phyloP scores from a whole-genome alignment of 2,113 vertebrate genomes.

The Conger conger region DNA sequence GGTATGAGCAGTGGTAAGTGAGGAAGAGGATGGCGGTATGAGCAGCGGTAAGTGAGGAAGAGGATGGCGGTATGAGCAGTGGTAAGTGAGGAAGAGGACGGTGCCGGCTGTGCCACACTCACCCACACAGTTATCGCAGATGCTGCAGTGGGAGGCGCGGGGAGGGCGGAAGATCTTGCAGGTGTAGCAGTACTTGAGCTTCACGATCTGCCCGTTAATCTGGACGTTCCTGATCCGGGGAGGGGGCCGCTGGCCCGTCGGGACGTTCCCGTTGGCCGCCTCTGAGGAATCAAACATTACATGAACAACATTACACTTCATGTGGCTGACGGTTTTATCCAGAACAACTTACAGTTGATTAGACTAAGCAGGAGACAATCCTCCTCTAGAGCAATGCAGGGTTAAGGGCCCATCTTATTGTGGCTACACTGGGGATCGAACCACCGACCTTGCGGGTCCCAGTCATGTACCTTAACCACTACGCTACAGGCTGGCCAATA shows the following conservation, averaged over 20 bases:
- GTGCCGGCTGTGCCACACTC: conserved; percentile 49
- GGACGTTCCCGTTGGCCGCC: conserved; percentile 91
- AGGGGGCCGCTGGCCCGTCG: conserved; percentile 88
- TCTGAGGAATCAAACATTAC: conserved; percentile 70
- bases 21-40: too few relatives aligned
- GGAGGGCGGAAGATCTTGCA: conserved; percentile 98
- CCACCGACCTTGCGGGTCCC: too few relatives aligned
- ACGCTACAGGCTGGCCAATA: too few relatives aligned
- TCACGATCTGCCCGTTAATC: conserved; percentile 99
- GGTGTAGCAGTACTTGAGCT: conserved; percentile 98
- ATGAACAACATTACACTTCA: too few relatives aligned
- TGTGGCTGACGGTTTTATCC: too few relatives aligned
- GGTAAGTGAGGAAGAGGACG: neutral
- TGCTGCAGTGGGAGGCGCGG: conserved; percentile 97
- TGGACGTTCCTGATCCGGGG: conserved; percentile 97
- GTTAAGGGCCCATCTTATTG: too few relatives aligned
- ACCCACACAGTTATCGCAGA: conserved; percentile 99
- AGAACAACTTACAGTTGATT: too few relatives aligned
- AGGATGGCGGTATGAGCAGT: neutral
- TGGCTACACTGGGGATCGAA: too few relatives aligned
- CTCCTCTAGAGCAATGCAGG: too few relatives aligned
- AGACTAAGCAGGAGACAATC: too few relatives aligned
- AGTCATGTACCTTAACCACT: too few relatives aligned
- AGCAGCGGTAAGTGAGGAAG: neutral
- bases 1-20: too few relatives aligned